A percentile compares a stretch with the other conserved stretches of the same genome.
phyloP scores from a whole-genome alignment of 1,140 invertebrate genomes.

The Drosophila arizonae region DNA sequence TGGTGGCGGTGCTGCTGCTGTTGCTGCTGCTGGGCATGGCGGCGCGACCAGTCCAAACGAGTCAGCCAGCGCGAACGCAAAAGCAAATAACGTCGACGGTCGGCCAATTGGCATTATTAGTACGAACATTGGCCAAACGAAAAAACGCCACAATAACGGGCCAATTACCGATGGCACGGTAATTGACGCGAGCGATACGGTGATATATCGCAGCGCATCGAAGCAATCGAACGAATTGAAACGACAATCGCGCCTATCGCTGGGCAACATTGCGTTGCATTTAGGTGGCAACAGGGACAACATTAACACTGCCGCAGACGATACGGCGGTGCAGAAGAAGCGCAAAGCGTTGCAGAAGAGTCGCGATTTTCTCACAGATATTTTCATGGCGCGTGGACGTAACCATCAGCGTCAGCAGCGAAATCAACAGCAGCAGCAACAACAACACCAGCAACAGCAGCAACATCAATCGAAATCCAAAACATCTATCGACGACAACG shows the following conservation, averaged over 20 bases:
- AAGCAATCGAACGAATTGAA: slow-evolving; percentile 58
- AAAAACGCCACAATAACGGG: slow-evolving; percentile 26
- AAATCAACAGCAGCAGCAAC: slow-evolving; percentile 37
- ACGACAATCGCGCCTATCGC: slow-evolving; percentile 62
- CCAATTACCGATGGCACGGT: slow-evolving; percentile 56
- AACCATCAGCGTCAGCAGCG: slow-evolving; percentile 73
- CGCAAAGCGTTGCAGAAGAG: slow-evolving; percentile 69
- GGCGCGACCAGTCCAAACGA: slow-evolving; percentile 72
- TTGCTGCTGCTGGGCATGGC: slow-evolving; percentile 33
- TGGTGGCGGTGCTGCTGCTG: slow-evolving; percentile 36
- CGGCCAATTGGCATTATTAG: slow-evolving; percentile 38
- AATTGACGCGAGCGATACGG: slow-evolving; percentile 30
- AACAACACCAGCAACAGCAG: slow-evolving; percentile 30
- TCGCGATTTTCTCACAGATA: slow-evolving; percentile 75
- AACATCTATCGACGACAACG: slow-evolving; percentile 55
- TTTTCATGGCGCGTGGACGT: slow-evolving; percentile 82
- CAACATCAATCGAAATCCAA: slow-evolving; percentile 37
- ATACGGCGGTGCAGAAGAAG: slow-evolving; percentile 43
- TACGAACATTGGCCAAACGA: slow-evolving; percentile 27
- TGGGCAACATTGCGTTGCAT: slow-evolving; percentile 45
- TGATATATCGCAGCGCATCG: slow-evolving; percentile 43
- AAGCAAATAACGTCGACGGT: slow-evolving; percentile 34
- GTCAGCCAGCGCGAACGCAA: slow-evolving; percentile 66
- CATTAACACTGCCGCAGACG: slow-evolving; percentile 25
- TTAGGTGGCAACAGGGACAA: slow-evolving; percentile 16